These are phyloP conservation scores for Alosa alosa DNA, from an alignment of 2,113 vertebrate species.

Conservation along the genomic window DNA sequence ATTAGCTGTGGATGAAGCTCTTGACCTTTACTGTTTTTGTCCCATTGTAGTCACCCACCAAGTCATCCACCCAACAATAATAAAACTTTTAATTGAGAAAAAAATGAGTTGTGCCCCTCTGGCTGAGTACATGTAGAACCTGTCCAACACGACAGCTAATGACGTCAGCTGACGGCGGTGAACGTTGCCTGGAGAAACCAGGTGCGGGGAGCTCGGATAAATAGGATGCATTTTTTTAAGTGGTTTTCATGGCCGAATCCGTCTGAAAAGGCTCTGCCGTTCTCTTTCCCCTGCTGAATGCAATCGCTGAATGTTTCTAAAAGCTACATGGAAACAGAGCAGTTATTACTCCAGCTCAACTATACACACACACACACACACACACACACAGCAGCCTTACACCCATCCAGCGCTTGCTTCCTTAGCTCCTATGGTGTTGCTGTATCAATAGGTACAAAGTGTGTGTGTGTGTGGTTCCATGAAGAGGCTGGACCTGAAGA, in stretches of 20 bases:
- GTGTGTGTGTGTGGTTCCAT: no score
- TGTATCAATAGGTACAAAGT: no score
- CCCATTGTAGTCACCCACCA: no score
- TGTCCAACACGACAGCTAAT: neutral
- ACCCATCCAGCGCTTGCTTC: neutral
- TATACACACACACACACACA: neutral
- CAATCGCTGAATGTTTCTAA: no score
- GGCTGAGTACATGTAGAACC: no score
- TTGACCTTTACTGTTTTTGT: no score
- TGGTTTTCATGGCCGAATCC: neutral
- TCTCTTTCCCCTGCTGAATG: no score
- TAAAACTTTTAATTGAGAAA: neutral
- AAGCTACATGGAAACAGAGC: no score
- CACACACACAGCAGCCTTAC: conserved; percentile 5
- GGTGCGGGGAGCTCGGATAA: neutral
- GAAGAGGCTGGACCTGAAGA: no score
- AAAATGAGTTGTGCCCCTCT: neutral
- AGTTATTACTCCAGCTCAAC: neutral
- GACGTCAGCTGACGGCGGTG: neutral
- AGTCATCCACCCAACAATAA: neutral
- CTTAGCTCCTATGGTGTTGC: neutral
- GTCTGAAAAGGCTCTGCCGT: no score
- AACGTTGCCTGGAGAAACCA: neutral
- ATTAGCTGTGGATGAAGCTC: no score
- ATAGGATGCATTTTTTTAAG: neutral